Evolutionary conservation across 2,888 invertebrate genomes (phyloP), one percentile per base, ranked within the genome.

Genomic region (Augiades crinisus): DNA sequence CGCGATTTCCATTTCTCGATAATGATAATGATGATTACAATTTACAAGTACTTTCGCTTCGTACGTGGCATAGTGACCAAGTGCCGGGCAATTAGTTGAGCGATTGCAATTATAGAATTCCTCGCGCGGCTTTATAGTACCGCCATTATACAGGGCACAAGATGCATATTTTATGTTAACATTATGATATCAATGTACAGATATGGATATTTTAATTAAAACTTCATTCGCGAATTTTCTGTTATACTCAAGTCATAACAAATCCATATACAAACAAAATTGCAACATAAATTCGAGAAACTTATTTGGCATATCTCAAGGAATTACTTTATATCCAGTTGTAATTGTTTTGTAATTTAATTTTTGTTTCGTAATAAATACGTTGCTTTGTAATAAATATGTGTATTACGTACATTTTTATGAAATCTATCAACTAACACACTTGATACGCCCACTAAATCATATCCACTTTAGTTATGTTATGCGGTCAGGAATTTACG

Each of bases 51-150:
- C 58, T 61, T 62, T 62, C 56, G 50, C 60, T 43, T 17, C 36
- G 19, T 24, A 34, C 34, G 57, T 71, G 73, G 68, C 75, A 77
- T 61, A 73, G 70, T 73, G 68, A 68, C 71, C 71, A 50, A 43
- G 50, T 50, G 36, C 43, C 27, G 54, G 45, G 67, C 64, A 73
- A 76, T 78, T 78, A 78, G 59, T 59, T 45, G 58, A 37, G 60
- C 63, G 64, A 70, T 70, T 60, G 62, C 57, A 53, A 66, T 70
- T 67, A 65, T 68, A 65, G 65, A 68, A 68, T 68, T 65, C 68
- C 66, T 67, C 62, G 17, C 33, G 31, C 22, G 36, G 16, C 40
- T 37, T 38, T 40, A 37, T 40, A 47, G 46, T 10, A 24, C 50
- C 50, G 50, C 33, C 22, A 46, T 46, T 14, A 5, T 27, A 40